Evolutionary conservation across 1,140 invertebrate species (phyloP).

Genomic region (Branchinecta lynchi): DNA sequence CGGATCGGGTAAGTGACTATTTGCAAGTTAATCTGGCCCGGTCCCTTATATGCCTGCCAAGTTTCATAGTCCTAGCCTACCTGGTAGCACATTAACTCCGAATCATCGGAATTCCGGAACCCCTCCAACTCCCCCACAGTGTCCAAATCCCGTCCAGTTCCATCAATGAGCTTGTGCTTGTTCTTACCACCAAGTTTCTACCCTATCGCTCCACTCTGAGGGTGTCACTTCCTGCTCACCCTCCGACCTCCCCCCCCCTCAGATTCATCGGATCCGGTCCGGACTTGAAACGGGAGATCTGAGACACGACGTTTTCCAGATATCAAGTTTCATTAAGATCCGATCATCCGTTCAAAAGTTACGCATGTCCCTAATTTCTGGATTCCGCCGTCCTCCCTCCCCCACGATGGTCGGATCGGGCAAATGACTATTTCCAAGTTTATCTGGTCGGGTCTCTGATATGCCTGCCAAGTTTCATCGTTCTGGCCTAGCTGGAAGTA

Average conservation of each 20-base stretch:
- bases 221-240: not conserved
- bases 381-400: too few species aligned
- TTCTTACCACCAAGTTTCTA: not conserved
- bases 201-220: not conserved
- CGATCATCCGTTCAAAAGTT: slow-evolving; percentile 4
- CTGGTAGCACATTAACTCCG: not conserved
- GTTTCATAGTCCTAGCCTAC: not conserved
- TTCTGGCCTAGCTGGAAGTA: too few species aligned
- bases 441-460: too few species aligned
- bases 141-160: not conserved
- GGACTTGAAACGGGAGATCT: slow-evolving; percentile 4
- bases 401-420: too few species aligned
- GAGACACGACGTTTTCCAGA: slow-evolving; percentile 4
- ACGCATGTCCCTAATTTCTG: too few species aligned
- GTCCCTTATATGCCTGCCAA: not conserved
- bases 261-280: not conserved
- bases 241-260: not conserved
- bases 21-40: not conserved
- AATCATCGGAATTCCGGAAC: not conserved
- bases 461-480: too few species aligned
- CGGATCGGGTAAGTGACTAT: not conserved
- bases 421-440: too few species aligned
- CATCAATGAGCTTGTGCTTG: not conserved
- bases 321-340: slow-evolving; percentile 10
- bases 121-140: not conserved